These are phyloP conservation scores for Itoplectis maculator DNA, from an alignment of 2,888 invertebrate genomes.

Conservation along the genomic window DNA sequence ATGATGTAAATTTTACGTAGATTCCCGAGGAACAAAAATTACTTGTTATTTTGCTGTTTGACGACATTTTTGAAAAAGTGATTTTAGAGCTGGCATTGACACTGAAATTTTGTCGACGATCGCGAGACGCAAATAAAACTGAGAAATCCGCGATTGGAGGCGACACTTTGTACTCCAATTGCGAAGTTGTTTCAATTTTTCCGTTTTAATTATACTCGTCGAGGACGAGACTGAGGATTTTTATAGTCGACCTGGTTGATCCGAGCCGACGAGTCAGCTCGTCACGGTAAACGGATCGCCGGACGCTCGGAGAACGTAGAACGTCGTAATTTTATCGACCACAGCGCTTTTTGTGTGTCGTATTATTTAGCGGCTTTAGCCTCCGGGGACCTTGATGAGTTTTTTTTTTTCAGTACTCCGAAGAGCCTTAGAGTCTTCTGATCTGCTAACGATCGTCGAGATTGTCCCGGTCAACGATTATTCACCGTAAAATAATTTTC, in stretches of 20 bases:
- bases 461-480: background rate
- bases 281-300: background rate
- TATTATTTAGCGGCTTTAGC: background rate
- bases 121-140: too few relatives aligned
- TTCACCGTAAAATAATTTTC: background rate
- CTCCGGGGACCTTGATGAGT: slow-evolving; percentile 8
- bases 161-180: too few relatives aligned
- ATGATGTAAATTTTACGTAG: too few relatives aligned
- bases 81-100: too few relatives aligned
- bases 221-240: too few relatives aligned
- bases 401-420: background rate
- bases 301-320: background rate
- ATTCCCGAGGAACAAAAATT: too few relatives aligned
- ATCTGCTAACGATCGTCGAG: background rate
- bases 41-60: too few relatives aligned
- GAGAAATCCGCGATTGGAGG: too few relatives aligned
- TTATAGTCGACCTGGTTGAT: background rate
- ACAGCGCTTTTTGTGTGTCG: background rate
- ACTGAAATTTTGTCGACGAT: too few relatives aligned
- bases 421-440: background rate
- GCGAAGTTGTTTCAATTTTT: too few relatives aligned
- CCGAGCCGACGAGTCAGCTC: background rate
- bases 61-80: too few relatives aligned
- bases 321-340: slow-evolving; percentile 6
- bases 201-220: background rate